Percentiles rank a stretch among this genome's conserved stretches.
phyloP scores from a whole-genome alignment of 2,113 vertebrate genomes.

The Casuarius casuarius region DNA sequence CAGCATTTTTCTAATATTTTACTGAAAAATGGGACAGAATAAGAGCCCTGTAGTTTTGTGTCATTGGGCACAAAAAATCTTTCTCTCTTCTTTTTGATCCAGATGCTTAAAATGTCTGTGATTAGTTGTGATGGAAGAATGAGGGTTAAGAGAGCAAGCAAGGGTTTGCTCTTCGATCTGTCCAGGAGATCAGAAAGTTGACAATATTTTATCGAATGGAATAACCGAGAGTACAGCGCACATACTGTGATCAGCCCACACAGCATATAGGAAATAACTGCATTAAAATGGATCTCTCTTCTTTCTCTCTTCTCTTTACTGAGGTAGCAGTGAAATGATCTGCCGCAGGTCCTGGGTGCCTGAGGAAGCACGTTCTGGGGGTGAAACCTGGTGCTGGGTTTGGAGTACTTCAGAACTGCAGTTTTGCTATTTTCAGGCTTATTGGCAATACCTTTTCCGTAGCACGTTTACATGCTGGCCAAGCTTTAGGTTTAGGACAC shows the following conservation, averaged over 20 bases:
- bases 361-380: background rate
- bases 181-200: background rate
- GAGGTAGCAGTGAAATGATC: background rate
- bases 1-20: background rate
- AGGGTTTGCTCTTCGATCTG: background rate
- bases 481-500: background rate
- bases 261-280: accelerated
- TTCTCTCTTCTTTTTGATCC: background rate
- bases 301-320: background rate
- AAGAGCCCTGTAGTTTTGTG: background rate
- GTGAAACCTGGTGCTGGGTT: background rate
- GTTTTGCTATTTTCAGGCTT: background rate
- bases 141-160: background rate
- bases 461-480: background rate
- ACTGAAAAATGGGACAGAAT: background rate
- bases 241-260: background rate
- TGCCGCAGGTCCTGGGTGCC: background rate
- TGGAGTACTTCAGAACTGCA: background rate
- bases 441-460: background rate
- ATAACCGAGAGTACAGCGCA: background rate
- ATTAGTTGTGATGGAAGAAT: background rate
- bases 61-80: background rate
- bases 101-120: background rate
- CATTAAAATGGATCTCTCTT: accelerated
- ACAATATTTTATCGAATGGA: background rate